A percentile compares a stretch with the other conserved stretches of the same genome.
phyloP scores from a whole-genome alignment of 2,888 invertebrate genomes.

The Opisthograptis luteolata region DNA sequence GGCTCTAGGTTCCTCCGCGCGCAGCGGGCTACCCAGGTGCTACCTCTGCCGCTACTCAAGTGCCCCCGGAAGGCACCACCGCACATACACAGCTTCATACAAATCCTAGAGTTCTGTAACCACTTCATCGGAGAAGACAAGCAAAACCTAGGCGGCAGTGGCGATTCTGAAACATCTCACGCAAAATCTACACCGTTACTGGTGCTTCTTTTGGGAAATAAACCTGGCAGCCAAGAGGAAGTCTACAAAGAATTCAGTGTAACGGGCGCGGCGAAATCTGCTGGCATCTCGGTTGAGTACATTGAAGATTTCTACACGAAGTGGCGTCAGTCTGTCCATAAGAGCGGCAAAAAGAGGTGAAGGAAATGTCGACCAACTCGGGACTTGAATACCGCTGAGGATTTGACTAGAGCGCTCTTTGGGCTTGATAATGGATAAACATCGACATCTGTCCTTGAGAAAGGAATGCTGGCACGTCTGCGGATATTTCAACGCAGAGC shows the following conservation, averaged over 20 bases:
- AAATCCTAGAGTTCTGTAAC: conserved; percentile 93
- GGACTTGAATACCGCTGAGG: conserved; percentile 58
- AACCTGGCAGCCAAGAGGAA: conserved; percentile 71
- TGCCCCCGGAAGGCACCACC: conserved; percentile 74
- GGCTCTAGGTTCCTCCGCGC: conserved; percentile 95
- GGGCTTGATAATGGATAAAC: conserved; percentile 29
- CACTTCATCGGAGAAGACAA: conserved; percentile 85
- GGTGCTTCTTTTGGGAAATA: conserved; percentile 89
- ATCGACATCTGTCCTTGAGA: conserved; percentile 23
- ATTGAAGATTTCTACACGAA: conserved; percentile 93
- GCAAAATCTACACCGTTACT: conserved; percentile 85
- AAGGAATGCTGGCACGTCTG: conserved; percentile 27
- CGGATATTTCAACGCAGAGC: conserved; percentile 30
- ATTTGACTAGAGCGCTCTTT: conserved; percentile 30
- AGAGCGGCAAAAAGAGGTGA: conserved; percentile 80
- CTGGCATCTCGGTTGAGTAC: conserved; percentile 92
- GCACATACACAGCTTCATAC: conserved; percentile 88
- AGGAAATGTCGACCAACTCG: conserved; percentile 41
- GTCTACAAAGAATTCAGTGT: conserved; percentile 88
- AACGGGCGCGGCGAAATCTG: conserved; percentile 90
- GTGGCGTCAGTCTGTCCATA: conserved; percentile 89
- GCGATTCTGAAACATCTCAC: conserved; percentile 61
- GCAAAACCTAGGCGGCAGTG: conserved; percentile 63
- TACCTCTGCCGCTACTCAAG: conserved; percentile 85
- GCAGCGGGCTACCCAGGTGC: conserved; percentile 92